phyloP scores from a whole-genome alignment of 2,113 vertebrate species.

The Agapornis roseicollis region DNA sequence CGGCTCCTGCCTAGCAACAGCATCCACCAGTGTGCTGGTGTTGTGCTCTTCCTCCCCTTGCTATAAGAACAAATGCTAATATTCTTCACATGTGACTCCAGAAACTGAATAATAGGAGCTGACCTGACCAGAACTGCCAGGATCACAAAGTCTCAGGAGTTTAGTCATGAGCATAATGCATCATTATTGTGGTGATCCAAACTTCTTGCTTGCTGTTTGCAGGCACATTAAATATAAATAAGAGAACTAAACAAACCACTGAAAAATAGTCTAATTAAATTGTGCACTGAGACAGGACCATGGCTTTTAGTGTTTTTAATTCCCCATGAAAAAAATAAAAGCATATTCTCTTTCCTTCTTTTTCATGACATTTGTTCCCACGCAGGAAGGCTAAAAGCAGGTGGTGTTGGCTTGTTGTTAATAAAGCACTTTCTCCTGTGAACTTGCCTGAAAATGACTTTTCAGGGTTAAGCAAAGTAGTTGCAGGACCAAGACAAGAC shows the following conservation, averaged over 20 bases:
- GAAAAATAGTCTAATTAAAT: constrained; percentile 79
- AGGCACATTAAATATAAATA: constrained; percentile 80
- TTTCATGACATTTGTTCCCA: constrained; percentile 10
- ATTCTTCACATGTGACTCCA: constrained; percentile 6
- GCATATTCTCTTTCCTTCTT: not conserved
- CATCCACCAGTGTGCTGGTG: not conserved
- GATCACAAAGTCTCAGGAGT: constrained; percentile 41
- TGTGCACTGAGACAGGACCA: constrained; percentile 27
- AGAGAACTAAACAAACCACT: constrained; percentile 72
- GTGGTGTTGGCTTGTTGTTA: not conserved
- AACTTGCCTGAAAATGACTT: not conserved
- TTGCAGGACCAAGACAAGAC: not conserved
- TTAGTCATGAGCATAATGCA: constrained; percentile 57
- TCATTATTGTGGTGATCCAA: constrained; percentile 66
- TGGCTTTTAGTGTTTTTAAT: constrained; percentile 68
- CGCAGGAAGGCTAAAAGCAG: constrained; percentile 34
- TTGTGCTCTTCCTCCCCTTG: not conserved
- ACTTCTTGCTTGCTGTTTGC: constrained; percentile 60
- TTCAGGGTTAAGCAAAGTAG: not conserved
- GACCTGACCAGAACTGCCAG: constrained; percentile 31
- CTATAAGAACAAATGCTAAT: not conserved
- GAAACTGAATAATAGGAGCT: constrained; percentile 49
- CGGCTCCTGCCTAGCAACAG: constrained; percentile 41
- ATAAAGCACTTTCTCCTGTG: not conserved
- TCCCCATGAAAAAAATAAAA: constrained; percentile 37